Percentiles rank a stretch among this genome's conserved stretches.
phyloP scores from a whole-genome alignment of 2,113 vertebrate genomes.

The Camarhynchus parvulus region DNA sequence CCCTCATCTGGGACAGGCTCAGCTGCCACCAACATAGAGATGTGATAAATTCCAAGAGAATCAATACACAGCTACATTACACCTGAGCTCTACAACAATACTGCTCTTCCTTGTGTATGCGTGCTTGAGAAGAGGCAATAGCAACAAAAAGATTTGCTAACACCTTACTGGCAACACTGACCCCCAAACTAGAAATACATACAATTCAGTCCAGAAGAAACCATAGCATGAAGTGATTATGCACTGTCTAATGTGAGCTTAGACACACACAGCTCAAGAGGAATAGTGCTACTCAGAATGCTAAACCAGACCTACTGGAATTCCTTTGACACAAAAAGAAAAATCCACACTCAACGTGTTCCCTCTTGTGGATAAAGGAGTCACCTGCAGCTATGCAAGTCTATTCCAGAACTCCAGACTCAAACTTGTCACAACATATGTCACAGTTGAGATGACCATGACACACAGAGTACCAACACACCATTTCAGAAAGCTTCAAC shows the following conservation, averaged over 20 bases:
- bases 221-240: background rate
- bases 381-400: background rate
- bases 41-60: background rate
- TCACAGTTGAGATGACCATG: accelerated
- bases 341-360: background rate
- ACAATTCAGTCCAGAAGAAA: background rate
- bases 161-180: background rate
- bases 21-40: background rate
- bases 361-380: constrained; percentile 64
- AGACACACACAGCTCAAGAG: background rate
- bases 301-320: background rate
- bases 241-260: background rate
- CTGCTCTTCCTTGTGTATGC: background rate
- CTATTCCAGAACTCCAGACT: accelerated
- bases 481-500: background rate
- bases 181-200: background rate
- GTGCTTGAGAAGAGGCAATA: background rate
- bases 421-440: background rate
- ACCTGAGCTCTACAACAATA: background rate
- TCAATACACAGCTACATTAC: background rate
- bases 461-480: background rate
- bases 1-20: background rate
- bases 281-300: background rate
- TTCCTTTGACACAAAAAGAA: background rate
- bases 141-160: background rate